phyloP scores from a whole-genome alignment of 2,113 vertebrate genomes.

The Takifugu flavidus region DNA sequence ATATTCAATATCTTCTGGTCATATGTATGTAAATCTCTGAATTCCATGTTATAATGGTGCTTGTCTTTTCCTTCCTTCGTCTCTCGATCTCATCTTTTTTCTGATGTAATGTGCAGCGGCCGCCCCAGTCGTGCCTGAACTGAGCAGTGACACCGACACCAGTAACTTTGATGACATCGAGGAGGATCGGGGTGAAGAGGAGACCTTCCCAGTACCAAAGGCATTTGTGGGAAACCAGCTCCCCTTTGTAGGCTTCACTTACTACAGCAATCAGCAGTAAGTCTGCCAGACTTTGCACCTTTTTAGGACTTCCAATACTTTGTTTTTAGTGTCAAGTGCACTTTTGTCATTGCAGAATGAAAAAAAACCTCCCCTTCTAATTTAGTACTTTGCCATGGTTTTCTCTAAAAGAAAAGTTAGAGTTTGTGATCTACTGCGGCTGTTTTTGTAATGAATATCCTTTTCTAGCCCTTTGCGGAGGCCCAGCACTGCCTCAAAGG shows the following conservation, averaged over 20 bases:
- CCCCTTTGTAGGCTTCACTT: conserved; percentile 97
- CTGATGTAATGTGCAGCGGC: conserved; percentile 75
- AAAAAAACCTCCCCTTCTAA: no score
- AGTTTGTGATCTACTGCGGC: not conserved
- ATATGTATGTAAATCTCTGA: no score
- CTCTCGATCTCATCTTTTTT: not conserved
- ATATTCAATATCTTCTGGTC: no score
- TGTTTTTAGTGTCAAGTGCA: not conserved
- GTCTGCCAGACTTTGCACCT: conserved; percentile 43
- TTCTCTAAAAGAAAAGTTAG: not conserved
- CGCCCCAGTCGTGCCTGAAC: conserved; percentile 95
- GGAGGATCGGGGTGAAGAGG: conserved; percentile 96
- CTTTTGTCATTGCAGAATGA: not conserved
- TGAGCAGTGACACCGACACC: conserved; percentile 97
- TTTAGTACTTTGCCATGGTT: not conserved
- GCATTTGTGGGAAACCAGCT: conserved; percentile 98
- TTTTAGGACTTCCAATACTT: not conserved
- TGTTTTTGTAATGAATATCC: conserved; percentile 1
- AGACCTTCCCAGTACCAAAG: conserved; percentile 98
- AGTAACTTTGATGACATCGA: conserved; percentile 99
- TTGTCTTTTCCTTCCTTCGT: not conserved
- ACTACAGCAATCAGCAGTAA: conserved; percentile 92
- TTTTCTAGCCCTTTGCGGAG: conserved; percentile 55
- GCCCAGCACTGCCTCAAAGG: conserved; percentile 67
- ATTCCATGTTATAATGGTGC: not conserved